Conservation (phyloP, 2,888 invertebrate genomes). For the Trichogramma dendrolimi region DNA sequence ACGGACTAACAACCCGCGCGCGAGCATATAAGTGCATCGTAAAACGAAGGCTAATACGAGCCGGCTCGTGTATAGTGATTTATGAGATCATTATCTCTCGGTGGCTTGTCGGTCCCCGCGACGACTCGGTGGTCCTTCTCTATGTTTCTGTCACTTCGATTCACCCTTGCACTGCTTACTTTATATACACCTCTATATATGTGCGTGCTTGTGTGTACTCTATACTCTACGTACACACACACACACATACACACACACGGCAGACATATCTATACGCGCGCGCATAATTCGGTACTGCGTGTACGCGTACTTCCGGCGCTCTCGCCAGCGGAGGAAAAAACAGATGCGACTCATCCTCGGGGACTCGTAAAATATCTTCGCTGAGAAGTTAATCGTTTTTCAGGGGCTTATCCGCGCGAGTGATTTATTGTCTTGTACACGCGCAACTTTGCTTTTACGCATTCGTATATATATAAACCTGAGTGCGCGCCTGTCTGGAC, state of each 20-base stretch:
- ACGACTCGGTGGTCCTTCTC: conserved; percentile 15
- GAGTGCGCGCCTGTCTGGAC: too few species aligned
- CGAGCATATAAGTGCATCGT: conserved; percentile 38
- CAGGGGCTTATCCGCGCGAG: conserved; percentile 16
- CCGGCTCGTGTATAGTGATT: conserved; percentile 34
- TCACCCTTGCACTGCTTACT: background rate
- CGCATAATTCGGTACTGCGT: too few species aligned
- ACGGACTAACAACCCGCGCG: too few species aligned
- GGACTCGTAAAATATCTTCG: conserved; percentile 26
- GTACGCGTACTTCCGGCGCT: conserved; percentile 15
- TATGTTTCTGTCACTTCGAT: conserved; percentile 18
- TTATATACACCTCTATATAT: too few species aligned
- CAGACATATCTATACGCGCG: too few species aligned
- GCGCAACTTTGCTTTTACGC: too few species aligned
- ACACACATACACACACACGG: too few species aligned
- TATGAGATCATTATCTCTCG: conserved; percentile 45
- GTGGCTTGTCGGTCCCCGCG: conserved; percentile 32
- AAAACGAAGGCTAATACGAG: conserved; percentile 47
- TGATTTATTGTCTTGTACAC: conserved; percentile 15
- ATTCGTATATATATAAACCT: too few species aligned
- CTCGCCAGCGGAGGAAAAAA: conserved; percentile 15
- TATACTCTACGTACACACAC: too few species aligned
- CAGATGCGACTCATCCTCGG: conserved; percentile 27
- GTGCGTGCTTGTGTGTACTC: too few species aligned
- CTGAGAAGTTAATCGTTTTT: conserved; percentile 26